Evolutionary conservation across 1,140 invertebrate species (phyloP).

Genomic region (Aphaenogaster ashmeadi): DNA sequence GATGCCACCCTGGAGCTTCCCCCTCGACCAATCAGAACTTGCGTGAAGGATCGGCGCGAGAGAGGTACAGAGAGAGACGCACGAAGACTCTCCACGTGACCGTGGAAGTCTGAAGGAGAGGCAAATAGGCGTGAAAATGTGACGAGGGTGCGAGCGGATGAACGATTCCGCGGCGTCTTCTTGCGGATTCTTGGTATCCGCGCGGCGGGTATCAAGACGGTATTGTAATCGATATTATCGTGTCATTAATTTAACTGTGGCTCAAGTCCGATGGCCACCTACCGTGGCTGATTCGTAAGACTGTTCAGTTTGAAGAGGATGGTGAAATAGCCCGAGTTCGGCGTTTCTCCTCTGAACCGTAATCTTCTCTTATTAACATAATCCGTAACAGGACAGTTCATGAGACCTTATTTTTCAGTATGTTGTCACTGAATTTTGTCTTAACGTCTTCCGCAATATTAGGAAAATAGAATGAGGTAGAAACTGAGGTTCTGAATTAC

Average conservation of each 20-base stretch:
- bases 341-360: neutral
- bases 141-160: constrained; percentile 58
- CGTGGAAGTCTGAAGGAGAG: constrained; percentile 52
- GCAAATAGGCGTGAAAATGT: constrained; percentile 50
- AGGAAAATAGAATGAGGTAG: neutral
- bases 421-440: neutral
- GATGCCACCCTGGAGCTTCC: constrained; percentile 48
- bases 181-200: constrained; percentile 56
- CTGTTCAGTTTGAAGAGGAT: neutral
- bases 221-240: constrained; percentile 70
- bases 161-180: constrained; percentile 53
- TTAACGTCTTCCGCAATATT: neutral
- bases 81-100: constrained; percentile 51
- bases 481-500: neutral
- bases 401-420: neutral
- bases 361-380: constrained; percentile 22
- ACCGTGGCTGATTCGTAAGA: constrained; percentile 9
- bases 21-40: constrained; percentile 55
- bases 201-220: constrained; percentile 37
- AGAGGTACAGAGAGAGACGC: constrained; percentile 49
- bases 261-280: constrained; percentile 31
- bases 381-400: neutral
- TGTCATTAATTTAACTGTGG: constrained; percentile 65
- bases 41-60: constrained; percentile 24
- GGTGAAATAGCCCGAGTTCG: neutral